Base-by-base conservation (phyloP, 2,888 invertebrate genomes). In the Torymus auratus region DNA sequence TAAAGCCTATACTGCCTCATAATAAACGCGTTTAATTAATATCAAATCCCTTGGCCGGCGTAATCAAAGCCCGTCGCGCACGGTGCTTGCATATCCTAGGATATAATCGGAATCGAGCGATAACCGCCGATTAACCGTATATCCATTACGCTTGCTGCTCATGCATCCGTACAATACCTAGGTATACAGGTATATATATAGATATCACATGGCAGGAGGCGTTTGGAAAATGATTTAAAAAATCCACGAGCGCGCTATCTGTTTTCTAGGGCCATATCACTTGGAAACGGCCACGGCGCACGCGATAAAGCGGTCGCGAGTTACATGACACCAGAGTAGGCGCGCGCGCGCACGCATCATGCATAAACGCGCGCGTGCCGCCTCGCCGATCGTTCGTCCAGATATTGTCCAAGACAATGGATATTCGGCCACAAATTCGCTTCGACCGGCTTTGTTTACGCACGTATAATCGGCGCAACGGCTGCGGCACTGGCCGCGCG, bases 391-490 rank as follows among this genome's bases (percentile, higher is more conserved):
- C 61, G 20, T 12, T n/a, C 14, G 28, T 62, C 67, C 41, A 60
- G 74, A 80, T 76, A 80, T 80, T 76, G 75, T 77, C 64, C 68
- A 69, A 77, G 73, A 73, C 72, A 77, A 81, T 68, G 68, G 62
- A 77, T 77, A 61, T 20, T 72, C 73, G 50, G 28, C 68, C 69
- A 69, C 64, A 76, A 76, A 76, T 71, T 80, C 23, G 74, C 74
- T 64, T 73, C 64, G 56, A 41, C 50, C 20, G 55, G 68, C 72
- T 77, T 81, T 73, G 77, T 81, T 77, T 69, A 71, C 28, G 71
- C 52, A 60, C 58, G 17, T 61, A 77, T 77, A 73, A 81, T 77
- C 68, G 67, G 23, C 12, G 13, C 65, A 14, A 2, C 17, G 17
- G 41, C 14, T 20, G 17, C n/a, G 56, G 23, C 28, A 41, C 55